phyloP scores from a whole-genome alignment of 2,888 invertebrate genomes.

The Rugalucina vietnamica region DNA sequence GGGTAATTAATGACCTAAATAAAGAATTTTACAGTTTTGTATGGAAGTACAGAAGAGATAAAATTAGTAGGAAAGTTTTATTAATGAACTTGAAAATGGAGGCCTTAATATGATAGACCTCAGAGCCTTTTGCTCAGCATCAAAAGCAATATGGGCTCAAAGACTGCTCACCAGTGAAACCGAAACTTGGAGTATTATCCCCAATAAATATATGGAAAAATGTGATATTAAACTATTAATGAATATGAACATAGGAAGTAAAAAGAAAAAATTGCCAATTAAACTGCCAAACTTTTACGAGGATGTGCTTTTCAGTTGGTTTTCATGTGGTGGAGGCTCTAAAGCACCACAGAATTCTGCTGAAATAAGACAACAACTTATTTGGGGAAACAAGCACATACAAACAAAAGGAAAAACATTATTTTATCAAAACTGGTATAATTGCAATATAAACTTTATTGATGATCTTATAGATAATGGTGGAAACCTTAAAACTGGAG shows the following conservation, averaged over 20 bases:
- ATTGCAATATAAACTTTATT: neutral
- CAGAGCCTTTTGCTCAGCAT: neutral
- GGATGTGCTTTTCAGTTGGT: neutral
- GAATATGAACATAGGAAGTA: neutral
- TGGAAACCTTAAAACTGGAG: neutral
- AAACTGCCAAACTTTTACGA: neutral
- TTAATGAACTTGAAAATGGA: neutral
- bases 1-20: neutral
- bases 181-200: neutral
- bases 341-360: neutral
- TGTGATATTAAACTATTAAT: neutral
- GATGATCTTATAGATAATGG: neutral
- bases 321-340: too few species aligned
- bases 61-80: neutral
- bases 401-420: neutral
- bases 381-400: constrained; percentile 1
- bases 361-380: neutral
- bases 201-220: neutral
- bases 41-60: neutral
- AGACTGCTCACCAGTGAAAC: neutral
- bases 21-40: neutral
- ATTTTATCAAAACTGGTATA: neutral
- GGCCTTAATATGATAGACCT: neutral
- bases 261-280: neutral
- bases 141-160: neutral